Base-by-base conservation (phyloP, 2,797 vertebrate species). In the Capromys pilorides region DNA sequence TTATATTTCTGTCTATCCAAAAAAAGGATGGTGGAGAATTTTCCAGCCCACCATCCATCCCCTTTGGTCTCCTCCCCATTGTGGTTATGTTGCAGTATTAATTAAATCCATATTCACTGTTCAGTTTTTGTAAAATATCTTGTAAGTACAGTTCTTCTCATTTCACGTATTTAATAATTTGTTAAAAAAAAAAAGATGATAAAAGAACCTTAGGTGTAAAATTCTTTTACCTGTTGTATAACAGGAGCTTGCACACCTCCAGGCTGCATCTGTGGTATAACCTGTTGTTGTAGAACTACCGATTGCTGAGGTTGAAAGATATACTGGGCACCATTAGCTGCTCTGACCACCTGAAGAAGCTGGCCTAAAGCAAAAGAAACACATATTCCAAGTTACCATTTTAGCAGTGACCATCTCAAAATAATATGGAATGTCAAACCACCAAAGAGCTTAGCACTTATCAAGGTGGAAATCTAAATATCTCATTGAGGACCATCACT, bases 231-330 rank as follows among this genome's bases (percentile, higher is more conserved):
- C 99, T 99, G 99, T 96, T 99, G 99, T 98, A 99, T 99, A 95
- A 99, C 99, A 2, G 99, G 99, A 11, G 99, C 99, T 97, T 99
- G 99, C 78, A 99, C 99, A 11, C 99, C 99, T 12, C 99, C 99
- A 22, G 99, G 98, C 97, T 99, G 99, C 99, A 99, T 99, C 96
- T 99, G 99, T 1, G 98, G 99, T 97, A 99, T 98, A 84, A 99
- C 98, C 86, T 99, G 99, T 96, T 99, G 99, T 98, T 99, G 99
- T 77, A 99, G 97, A 97, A 99, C 98, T 97, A 99, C 99, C 92
- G 98, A 99, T 97, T 99, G 99, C 98, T 99, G 99, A 2, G 99
- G 99, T 5, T 99, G 99, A 97, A 99, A 99, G 96, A 99, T 98
- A 97, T 99, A 99, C 97, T 99, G 99, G 94, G 99, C 98, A 92